Evolutionary conservation across 2,888 invertebrate species (phyloP).

Genomic region (Polymixis flavicincta): DNA sequence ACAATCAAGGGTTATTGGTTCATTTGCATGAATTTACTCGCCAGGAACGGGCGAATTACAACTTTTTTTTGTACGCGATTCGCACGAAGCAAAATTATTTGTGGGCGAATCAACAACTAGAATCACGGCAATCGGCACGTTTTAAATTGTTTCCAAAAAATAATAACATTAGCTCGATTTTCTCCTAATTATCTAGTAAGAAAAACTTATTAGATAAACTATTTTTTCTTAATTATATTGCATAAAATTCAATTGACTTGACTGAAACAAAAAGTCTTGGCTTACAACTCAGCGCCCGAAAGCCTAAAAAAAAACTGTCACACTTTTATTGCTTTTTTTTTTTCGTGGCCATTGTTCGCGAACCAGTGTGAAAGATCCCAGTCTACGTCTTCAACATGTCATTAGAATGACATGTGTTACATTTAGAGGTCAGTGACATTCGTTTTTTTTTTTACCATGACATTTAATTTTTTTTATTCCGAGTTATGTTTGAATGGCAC

Average conservation of each 20-base stretch:
- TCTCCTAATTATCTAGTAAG: no score
- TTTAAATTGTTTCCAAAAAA: no score
- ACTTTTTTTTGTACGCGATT: no score
- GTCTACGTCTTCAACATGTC: constrained; percentile 20
- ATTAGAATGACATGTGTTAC: constrained; percentile 25
- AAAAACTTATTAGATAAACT: no score
- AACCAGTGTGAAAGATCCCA: constrained; percentile 20
- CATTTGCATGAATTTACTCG: no score
- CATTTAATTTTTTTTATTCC: constrained; percentile 31
- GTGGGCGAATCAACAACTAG: no score
- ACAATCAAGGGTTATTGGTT: neutral
- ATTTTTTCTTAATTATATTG: no score
- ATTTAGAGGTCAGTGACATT: constrained; percentile 38
- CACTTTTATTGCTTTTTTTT: constrained; percentile 18
- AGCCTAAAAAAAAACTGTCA: neutral
- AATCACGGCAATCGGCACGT: no score
- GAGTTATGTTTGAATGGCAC: neutral
- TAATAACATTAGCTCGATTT: no score
- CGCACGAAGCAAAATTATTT: no score
- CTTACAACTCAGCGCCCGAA: neutral
- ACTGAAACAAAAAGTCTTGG: neutral
- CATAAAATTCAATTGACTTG: no score
- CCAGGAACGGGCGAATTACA: no score
- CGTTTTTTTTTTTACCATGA: constrained; percentile 37
- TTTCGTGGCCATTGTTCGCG: constrained; percentile 25